Percentiles rank a stretch among this genome's conserved stretches.
phyloP scores from a whole-genome alignment of 2,888 invertebrate genomes.

The Chrysolina oricalcia region DNA sequence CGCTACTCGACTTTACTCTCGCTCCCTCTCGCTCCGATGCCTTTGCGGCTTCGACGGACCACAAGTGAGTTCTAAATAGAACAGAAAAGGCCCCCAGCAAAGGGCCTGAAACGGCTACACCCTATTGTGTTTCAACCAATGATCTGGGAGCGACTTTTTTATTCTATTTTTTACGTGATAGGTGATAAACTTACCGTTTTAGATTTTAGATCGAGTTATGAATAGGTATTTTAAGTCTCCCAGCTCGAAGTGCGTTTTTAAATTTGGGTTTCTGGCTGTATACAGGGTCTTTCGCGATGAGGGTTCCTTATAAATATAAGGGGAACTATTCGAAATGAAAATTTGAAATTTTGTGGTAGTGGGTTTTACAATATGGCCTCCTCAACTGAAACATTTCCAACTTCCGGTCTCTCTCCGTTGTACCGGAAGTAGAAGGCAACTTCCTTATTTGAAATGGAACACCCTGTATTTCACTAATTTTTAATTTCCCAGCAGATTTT shows the following conservation, averaged over 20 bases:
- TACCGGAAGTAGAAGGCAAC: no score
- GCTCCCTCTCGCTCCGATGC: slow-evolving; percentile 43
- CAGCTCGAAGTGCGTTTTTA: not conserved
- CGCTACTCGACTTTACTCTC: slow-evolving; percentile 53
- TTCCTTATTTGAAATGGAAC: no score
- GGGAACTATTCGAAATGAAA: no score
- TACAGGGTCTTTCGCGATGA: no score
- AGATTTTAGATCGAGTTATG: slow-evolving; percentile 6
- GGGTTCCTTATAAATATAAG: no score
- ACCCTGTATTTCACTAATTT: no score
- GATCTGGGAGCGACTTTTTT: slow-evolving; percentile 43
- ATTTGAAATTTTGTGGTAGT: no score
- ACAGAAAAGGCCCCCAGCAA: slow-evolving; percentile 68
- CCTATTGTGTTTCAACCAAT: slow-evolving; percentile 56
- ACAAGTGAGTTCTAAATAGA: slow-evolving; percentile 58
- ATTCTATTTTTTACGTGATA: slow-evolving; percentile 7
- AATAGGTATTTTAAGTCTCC: not conserved
- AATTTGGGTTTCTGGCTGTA: not conserved
- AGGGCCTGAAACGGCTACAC: slow-evolving; percentile 58
- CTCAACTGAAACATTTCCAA: no score
- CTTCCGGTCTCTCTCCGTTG: no score
- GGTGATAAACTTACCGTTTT: not conserved
- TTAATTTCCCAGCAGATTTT: no score
- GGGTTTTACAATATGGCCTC: no score
- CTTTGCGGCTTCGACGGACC: slow-evolving; percentile 37